These are phyloP conservation scores for Toxotes jaculatrix DNA, from an alignment of 2,113 vertebrate species.

Conservation along the genomic window DNA sequence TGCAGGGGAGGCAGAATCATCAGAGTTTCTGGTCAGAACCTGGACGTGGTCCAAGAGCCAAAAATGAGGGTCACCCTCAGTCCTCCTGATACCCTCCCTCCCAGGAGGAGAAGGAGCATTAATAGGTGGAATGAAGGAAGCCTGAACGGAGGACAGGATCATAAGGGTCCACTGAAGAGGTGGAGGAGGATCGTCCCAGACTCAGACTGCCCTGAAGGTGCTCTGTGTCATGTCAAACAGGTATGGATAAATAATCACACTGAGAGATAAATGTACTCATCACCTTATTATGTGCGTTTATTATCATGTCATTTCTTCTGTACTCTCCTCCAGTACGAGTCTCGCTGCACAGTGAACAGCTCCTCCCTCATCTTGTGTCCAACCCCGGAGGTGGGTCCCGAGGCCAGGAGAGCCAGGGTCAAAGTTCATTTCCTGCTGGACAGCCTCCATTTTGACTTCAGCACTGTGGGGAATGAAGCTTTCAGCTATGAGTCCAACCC, in stretches of 20 bases:
- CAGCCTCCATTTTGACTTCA: slow-evolving; percentile 93
- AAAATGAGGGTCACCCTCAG: slow-evolving; percentile 91
- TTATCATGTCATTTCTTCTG: background rate
- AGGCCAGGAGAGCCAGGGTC: slow-evolving; percentile 80
- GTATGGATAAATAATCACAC: slow-evolving; percentile 59
- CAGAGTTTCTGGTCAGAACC: slow-evolving; percentile 89
- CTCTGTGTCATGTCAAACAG: slow-evolving; percentile 85
- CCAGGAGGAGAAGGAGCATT: slow-evolving; percentile 63
- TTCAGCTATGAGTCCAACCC: slow-evolving; percentile 94
- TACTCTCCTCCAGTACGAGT: slow-evolving; percentile 84
- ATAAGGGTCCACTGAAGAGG: slow-evolving; percentile 69
- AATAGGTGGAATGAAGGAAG: slow-evolving; percentile 30
- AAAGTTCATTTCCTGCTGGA: slow-evolving; percentile 93
- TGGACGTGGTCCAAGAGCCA: slow-evolving; percentile 94
- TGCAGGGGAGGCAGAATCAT: slow-evolving; percentile 92
- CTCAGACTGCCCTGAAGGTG: slow-evolving; percentile 81
- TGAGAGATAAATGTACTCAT: background rate
- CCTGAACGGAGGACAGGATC: slow-evolving; percentile 4
- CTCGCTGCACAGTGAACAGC: slow-evolving; percentile 88
- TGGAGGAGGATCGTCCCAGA: slow-evolving; percentile 88
- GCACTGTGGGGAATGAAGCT: slow-evolving; percentile 82
- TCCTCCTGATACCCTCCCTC: slow-evolving; percentile 75
- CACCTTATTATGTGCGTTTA: no score
- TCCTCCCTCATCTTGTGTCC: slow-evolving; percentile 90
- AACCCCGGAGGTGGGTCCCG: slow-evolving; percentile 88